Conservation (phyloP, 2,113 vertebrate genomes). For the Hiodon tergisus region DNA sequence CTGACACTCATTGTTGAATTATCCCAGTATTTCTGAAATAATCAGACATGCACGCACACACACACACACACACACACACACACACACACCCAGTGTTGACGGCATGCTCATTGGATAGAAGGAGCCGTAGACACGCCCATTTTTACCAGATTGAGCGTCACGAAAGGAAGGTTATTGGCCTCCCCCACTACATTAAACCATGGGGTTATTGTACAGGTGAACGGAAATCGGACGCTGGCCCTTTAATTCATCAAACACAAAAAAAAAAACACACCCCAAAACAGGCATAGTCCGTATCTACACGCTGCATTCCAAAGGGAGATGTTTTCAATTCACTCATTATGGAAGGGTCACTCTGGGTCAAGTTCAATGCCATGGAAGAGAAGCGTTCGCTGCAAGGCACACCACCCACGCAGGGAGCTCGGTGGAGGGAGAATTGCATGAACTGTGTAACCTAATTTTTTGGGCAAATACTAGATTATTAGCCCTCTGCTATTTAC, state of each 20-base stretch:
- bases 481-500: slow-evolving; percentile 90
- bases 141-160: slow-evolving; percentile 3
- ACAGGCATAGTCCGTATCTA: slow-evolving; percentile 74
- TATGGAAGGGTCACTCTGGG: slow-evolving; percentile 86
- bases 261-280: slow-evolving; percentile 45
- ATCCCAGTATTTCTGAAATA: too few species aligned
- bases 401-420: slow-evolving; percentile 80
- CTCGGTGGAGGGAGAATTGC: slow-evolving; percentile 77
- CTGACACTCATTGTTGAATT: too few species aligned
- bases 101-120: neutral
- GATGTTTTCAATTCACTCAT: slow-evolving; percentile 99
- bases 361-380: slow-evolving; percentile 98
- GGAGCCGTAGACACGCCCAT: neutral
- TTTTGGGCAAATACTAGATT: slow-evolving; percentile 86
- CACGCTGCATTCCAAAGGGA: slow-evolving; percentile 94
- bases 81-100: neutral
- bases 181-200: slow-evolving; percentile 20
- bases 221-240: slow-evolving; percentile 66
- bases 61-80: too few species aligned
- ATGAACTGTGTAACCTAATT: slow-evolving; percentile 84
- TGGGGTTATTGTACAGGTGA: slow-evolving; percentile 53
- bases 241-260: slow-evolving; percentile 84
- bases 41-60: too few species aligned
- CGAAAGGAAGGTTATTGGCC: slow-evolving; percentile 29
- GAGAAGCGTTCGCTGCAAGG: slow-evolving; percentile 80